These are phyloP conservation scores for Lutraria lutraria DNA, from an alignment of 2,888 invertebrate genomes.

Conservation along the genomic window DNA sequence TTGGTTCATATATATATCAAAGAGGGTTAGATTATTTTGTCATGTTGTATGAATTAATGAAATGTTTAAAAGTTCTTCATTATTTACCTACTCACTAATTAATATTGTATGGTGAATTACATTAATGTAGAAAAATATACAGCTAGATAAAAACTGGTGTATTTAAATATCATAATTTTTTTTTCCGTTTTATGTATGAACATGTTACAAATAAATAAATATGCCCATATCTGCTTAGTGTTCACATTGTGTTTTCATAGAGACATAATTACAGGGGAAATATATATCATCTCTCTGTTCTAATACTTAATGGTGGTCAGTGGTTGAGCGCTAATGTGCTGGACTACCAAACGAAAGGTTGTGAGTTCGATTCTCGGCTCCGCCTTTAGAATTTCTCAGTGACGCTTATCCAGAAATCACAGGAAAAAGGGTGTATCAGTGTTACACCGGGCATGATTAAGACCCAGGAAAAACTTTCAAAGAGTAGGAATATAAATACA, in stretches of 20 bases:
- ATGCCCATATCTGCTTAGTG: constrained; percentile 59
- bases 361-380: no score
- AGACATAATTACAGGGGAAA: no score
- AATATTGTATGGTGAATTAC: not conserved
- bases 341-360: not conserved
- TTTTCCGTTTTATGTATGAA: constrained; percentile 63
- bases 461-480: no score
- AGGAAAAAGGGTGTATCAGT: not conserved
- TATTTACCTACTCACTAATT: not conserved
- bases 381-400: not conserved
- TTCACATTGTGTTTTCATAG: constrained; percentile 1
- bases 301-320: not conserved
- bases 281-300: not conserved
- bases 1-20: not conserved
- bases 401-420: not conserved
- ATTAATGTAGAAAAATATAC: not conserved
- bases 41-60: not conserved
- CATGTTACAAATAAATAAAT: constrained; percentile 67
- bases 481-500: no score
- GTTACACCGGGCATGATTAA: no score
- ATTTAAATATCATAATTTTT: constrained; percentile 48
- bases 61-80: not conserved
- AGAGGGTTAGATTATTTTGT: not conserved
- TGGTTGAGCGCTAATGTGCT: not conserved
- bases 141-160: constrained; percentile 35